A percentile compares a stretch with the other conserved stretches of the same genome.
Evolutionary conservation across 2,888 invertebrate species (phyloP).

Genomic region (Nemoura dubitans): DNA sequence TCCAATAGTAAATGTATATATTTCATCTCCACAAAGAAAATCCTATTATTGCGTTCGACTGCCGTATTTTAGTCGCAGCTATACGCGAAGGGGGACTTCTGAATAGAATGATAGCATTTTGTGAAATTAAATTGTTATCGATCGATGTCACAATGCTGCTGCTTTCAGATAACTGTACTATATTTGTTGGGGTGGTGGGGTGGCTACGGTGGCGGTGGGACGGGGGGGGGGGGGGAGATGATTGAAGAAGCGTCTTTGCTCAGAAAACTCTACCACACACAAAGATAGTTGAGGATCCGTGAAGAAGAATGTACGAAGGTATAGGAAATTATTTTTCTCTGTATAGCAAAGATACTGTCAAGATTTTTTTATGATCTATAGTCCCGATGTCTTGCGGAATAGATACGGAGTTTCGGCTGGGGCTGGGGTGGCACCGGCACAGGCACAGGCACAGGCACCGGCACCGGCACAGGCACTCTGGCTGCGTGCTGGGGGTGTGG

Average conservation of each 20-base stretch:
- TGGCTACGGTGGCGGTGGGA: not conserved
- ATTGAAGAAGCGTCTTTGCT: conserved; percentile 1
- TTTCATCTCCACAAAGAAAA: conserved; percentile 45
- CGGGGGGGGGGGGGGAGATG: not conserved
- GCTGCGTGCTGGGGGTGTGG: not conserved
- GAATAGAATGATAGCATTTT: conserved; percentile 51
- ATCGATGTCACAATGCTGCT: conserved; percentile 43
- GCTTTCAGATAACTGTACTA: conserved; percentile 30
- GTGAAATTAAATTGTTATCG: conserved; percentile 52
- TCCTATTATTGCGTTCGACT: conserved; percentile 42
- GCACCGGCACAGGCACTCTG: not conserved
- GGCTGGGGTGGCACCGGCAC: not conserved
- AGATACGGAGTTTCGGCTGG: conserved; percentile 17
- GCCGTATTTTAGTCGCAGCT: conserved; percentile 33
- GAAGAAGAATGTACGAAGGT: conserved; percentile 40
- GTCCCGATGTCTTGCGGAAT: conserved; percentile 29
- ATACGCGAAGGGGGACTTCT: conserved; percentile 44
- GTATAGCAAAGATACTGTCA: conserved; percentile 42
- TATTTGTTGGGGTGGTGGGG: not conserved
- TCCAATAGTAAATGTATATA: conserved; percentile 40
- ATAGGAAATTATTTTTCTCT: conserved; percentile 40
- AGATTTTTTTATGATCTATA: conserved; percentile 33
- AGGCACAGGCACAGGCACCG: not conserved
- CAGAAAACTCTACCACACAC: not conserved
- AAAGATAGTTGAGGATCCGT: not conserved